A percentile compares a stretch with the other conserved stretches of the same genome.
phyloP scores from a whole-genome alignment of 2,888 invertebrate species.

The Drosophila rellima region DNA sequence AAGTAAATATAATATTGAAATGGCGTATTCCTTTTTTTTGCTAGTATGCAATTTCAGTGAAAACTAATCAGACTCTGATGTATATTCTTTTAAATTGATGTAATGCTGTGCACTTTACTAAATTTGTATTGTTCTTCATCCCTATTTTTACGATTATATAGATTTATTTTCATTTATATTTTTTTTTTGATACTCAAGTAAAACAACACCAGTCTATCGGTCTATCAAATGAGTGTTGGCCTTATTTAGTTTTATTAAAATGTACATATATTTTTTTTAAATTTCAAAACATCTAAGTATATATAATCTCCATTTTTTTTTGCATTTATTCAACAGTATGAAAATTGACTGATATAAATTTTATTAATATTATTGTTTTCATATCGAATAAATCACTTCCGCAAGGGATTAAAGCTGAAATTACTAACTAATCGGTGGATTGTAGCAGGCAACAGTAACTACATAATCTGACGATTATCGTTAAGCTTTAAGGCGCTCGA shows the following conservation, averaged over 20 bases:
- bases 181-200: too few relatives aligned
- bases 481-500: constrained; percentile 8
- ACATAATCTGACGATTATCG: constrained; percentile 25
- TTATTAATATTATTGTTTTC: neutral
- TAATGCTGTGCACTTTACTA: too few relatives aligned
- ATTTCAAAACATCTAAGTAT: too few relatives aligned
- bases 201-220: too few relatives aligned
- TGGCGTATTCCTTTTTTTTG: too few relatives aligned
- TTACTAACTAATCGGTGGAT: constrained; percentile 12
- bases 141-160: too few relatives aligned
- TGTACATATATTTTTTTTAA: too few relatives aligned
- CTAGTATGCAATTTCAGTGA: neutral
- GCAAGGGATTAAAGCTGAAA: constrained; percentile 18
- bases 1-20: too few relatives aligned
- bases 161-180: too few relatives aligned
- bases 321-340: neutral
- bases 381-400: constrained; percentile 16
- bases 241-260: too few relatives aligned
- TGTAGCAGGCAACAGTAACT: constrained; percentile 1
- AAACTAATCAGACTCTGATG: neutral
- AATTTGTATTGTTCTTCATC: neutral
- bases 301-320: neutral
- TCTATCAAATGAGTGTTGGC: too few relatives aligned
- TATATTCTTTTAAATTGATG: too few relatives aligned
- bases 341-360: neutral